These are phyloP conservation scores for Daboia siamensis DNA, from an alignment of 2,113 vertebrate species.

Conservation along the genomic window DNA sequence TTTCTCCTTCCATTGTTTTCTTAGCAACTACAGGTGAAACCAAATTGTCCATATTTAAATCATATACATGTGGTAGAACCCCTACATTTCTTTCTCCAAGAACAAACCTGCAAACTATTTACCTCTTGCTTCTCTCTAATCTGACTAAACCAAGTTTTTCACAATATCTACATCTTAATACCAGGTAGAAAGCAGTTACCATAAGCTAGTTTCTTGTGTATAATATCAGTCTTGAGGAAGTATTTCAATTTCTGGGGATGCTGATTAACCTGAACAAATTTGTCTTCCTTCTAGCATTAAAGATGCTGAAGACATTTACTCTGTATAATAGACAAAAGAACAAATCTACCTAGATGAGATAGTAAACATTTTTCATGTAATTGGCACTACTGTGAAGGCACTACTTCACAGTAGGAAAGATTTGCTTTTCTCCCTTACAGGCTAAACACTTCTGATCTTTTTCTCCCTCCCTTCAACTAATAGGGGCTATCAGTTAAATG, in stretches of 20 bases:
- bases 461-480: neutral
- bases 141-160: neutral
- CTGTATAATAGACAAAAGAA: neutral
- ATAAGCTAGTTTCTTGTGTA: neutral
- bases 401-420: neutral
- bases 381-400: neutral
- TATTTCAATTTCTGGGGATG: neutral
- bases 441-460: neutral
- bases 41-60: neutral
- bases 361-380: neutral
- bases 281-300: neutral
- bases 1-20: neutral
- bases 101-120: neutral
- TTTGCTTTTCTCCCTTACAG: neutral
- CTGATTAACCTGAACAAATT: neutral
- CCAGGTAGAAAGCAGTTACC: neutral
- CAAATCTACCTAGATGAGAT: neutral
- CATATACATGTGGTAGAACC: neutral
- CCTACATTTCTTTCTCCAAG: neutral
- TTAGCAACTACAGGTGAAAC: neutral
- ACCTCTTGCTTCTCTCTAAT: neutral
- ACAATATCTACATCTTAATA: neutral
- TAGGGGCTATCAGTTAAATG: neutral
- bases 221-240: neutral
- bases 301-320: neutral